phyloP scores from a whole-genome alignment of 2,797 vertebrate genomes.

The Lophius americanus region DNA sequence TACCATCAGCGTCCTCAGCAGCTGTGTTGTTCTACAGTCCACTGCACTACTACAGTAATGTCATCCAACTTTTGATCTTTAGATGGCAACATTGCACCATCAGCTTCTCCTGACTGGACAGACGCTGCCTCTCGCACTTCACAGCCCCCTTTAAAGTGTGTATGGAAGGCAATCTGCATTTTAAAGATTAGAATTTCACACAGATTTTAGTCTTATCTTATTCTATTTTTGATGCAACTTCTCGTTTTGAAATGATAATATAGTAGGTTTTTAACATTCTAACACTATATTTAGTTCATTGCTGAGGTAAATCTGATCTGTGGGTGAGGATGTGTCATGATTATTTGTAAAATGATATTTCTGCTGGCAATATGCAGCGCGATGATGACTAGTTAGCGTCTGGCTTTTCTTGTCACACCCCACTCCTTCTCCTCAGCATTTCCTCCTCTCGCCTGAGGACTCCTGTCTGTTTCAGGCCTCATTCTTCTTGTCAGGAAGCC shows the following conservation, averaged over 20 bases:
- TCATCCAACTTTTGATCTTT: not conserved
- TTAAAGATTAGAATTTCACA: slow-evolving; percentile 51
- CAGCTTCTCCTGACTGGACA: not conserved
- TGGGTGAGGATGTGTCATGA: slow-evolving; percentile 2
- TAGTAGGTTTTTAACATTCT: slow-evolving; percentile 8
- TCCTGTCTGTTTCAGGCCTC: slow-evolving; percentile 22
- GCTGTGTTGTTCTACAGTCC: too few relatives aligned
- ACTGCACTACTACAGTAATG: not conserved
- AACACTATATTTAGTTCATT: slow-evolving; percentile 55
- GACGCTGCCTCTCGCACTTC: not conserved
- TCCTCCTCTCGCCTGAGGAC: slow-evolving; percentile 36
- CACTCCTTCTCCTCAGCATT: slow-evolving; percentile 21
- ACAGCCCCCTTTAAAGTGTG: slow-evolving; percentile 21
- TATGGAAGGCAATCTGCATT: not conserved
- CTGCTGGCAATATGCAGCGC: slow-evolving; percentile 17
- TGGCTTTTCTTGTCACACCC: slow-evolving; percentile 20
- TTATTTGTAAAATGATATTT: slow-evolving; percentile 10
- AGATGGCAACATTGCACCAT: slow-evolving; percentile 54
- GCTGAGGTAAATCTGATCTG: slow-evolving; percentile 40
- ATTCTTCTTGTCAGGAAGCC: slow-evolving; percentile 47
- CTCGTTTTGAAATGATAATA: slow-evolving; percentile 32
- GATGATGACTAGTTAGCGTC: slow-evolving; percentile 13
- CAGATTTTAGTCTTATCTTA: slow-evolving; percentile 43
- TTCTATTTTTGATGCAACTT: slow-evolving; percentile 43
- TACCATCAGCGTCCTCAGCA: not conserved